phyloP scores from a whole-genome alignment of 2,888 invertebrate species.

The Dione juno region DNA sequence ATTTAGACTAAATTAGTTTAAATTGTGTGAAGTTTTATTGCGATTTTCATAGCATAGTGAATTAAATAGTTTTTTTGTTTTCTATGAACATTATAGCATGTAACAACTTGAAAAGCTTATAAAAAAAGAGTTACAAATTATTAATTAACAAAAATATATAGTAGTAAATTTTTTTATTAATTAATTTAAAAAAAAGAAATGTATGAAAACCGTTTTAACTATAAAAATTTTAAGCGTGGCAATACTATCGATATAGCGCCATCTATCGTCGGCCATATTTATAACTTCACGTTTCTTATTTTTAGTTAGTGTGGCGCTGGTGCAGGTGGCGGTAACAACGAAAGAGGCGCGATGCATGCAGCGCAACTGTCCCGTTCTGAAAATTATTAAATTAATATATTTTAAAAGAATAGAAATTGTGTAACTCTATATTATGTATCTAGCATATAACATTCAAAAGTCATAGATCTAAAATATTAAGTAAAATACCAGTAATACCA shows the following conservation, averaged over 20 bases:
- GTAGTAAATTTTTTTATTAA: too few relatives aligned
- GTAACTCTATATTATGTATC: too few relatives aligned
- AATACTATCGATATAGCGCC: constrained; percentile 39
- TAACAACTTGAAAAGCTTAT: too few relatives aligned
- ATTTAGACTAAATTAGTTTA: constrained; percentile 35
- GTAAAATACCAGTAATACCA: too few relatives aligned
- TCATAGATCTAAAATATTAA: too few relatives aligned
- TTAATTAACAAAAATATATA: too few relatives aligned
- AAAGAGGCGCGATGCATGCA: constrained; percentile 73
- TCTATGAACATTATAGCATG: too few relatives aligned
- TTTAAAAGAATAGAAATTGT: too few relatives aligned
- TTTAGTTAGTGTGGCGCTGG: constrained; percentile 69
- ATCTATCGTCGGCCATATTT: constrained; percentile 40
- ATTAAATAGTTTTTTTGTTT: neutral
- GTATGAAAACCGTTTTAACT: neutral
- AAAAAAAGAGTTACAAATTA: too few relatives aligned
- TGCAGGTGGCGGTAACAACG: constrained; percentile 69
- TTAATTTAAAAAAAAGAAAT: neutral
- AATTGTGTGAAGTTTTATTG: neutral
- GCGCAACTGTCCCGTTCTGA: constrained; percentile 74
- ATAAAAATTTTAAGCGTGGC: constrained; percentile 28
- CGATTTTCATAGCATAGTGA: constrained; percentile 1
- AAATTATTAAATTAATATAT: constrained; percentile 38
- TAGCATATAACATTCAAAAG: too few relatives aligned
- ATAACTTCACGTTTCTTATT: constrained; percentile 34